Evolutionary conservation across 1,140 invertebrate genomes (phyloP), one percentile per base, ranked within the genome.

Genomic region (Lethrus apterus): DNA sequence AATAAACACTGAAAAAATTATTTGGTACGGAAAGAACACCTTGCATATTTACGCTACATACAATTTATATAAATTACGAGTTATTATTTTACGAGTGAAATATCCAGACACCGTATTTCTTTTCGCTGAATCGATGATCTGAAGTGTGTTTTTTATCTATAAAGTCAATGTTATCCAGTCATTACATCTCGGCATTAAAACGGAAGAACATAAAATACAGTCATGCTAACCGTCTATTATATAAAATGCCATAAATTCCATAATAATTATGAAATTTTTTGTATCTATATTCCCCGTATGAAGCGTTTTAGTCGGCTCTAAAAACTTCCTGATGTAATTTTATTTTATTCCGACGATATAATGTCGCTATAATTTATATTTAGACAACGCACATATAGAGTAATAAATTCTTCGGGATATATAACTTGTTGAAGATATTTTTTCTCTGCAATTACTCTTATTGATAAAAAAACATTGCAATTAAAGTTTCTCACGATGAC

Each of bases 341-440:
- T 26, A 26, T 26, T n/a, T n/a, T 5, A 26, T 26, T 5, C 23
- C 23, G 5, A 7, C 5, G 5, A 26, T 7, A 26, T 7, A n/a
- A n/a, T 26, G n/a, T n/a, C 23, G n/a, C 23, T n/a, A n/a, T n/a
- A n/a, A n/a, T n/a, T n/a, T n/a, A n/a, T n/a, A n/a, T n/a, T n/a
- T n/a, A n/a, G n/a, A 26, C 23, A n/a, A 5, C 23, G 23, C 23
- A 26, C n/a, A 26, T 7, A 26, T 26, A n/a, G 23, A n/a, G 23
- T 26, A 26, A 26, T 26, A 26, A 26, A 26, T 26, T 26, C 23
- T n/a, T n/a, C n/a, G 23, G n/a, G n/a, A n/a, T n/a, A n/a, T n/a
- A n/a, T n/a, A n/a, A n/a, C n/a, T n/a, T n/a, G n/a, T n/a, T n/a
- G n/a, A n/a, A n/a, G n/a, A n/a, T n/a, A n/a, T n/a, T n/a, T n/a